Evolutionary conservation across 1,140 invertebrate species (phyloP).

Genomic region (Drosophila kepulauana): DNA sequence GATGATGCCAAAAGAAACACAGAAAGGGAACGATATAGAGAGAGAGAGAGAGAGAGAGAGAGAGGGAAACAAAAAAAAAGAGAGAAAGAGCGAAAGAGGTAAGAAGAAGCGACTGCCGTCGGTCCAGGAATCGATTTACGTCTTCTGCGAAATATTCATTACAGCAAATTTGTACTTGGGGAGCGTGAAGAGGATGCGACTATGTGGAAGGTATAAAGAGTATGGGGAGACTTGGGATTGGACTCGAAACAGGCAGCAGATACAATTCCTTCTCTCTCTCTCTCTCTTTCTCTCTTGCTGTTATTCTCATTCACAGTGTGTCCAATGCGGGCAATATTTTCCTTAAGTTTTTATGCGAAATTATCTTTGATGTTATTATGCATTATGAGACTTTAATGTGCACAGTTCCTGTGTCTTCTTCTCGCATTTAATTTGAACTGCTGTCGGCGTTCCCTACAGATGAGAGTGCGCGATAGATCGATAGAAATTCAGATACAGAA

Average conservation of each 20-base stretch:
- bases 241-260: conserved; percentile 36
- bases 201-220: not conserved
- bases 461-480: not conserved
- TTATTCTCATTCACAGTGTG: conserved; percentile 24
- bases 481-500: conserved; percentile 37
- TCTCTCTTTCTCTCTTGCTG: not conserved
- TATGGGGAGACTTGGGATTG: not conserved
- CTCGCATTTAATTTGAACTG: conserved; percentile 50
- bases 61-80: not conserved
- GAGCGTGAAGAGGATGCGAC: conserved; percentile 29
- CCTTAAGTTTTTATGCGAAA: conserved; percentile 65
- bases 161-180: conserved; percentile 70
- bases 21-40: not conserved
- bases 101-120: conserved; percentile 32
- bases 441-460: not conserved
- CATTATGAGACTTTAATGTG: conserved; percentile 76
- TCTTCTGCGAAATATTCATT: conserved; percentile 80
- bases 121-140: conserved; percentile 69
- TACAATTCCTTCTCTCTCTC: conserved; percentile 5
- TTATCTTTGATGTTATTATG: conserved; percentile 77
- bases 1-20: conserved; percentile 33
- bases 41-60: not conserved
- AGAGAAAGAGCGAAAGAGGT: not conserved
- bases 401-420: conserved; percentile 71
- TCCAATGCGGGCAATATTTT: conserved; percentile 55